A percentile compares a stretch with the other conserved stretches of the same genome.
Evolutionary conservation across 2,797 vertebrate genomes (phyloP).

Genomic region (Emydoidea blandingii): DNA sequence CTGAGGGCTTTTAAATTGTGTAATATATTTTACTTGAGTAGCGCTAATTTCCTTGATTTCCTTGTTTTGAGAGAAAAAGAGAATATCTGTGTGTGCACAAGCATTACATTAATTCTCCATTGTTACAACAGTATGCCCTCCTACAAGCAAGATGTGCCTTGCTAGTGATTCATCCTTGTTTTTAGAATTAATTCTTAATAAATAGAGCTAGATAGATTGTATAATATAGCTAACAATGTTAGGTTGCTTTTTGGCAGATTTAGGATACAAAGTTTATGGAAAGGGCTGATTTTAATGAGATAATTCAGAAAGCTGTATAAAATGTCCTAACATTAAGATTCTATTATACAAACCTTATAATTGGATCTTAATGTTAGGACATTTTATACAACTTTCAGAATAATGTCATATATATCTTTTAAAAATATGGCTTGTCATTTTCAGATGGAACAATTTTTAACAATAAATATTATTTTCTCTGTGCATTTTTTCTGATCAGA

Average conservation of each 20-base stretch:
- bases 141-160: background rate
- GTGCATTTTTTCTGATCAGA: background rate
- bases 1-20: background rate
- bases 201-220: background rate
- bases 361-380: background rate
- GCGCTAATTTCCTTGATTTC: background rate
- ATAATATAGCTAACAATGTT: background rate
- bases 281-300: too few relatives aligned
- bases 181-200: background rate
- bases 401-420: background rate
- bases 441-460: background rate
- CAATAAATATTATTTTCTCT: background rate
- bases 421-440: background rate
- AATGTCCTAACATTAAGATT: background rate
- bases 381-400: too few relatives aligned
- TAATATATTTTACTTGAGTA: background rate
- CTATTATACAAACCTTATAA: background rate
- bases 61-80: background rate
- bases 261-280: background rate
- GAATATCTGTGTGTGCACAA: background rate
- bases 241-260: background rate
- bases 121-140: background rate
- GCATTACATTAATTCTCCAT: background rate
- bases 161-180: background rate
- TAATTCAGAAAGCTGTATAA: background rate